phyloP scores from a whole-genome alignment of 2,888 invertebrate species.

The Ophioninae sp. region DNA sequence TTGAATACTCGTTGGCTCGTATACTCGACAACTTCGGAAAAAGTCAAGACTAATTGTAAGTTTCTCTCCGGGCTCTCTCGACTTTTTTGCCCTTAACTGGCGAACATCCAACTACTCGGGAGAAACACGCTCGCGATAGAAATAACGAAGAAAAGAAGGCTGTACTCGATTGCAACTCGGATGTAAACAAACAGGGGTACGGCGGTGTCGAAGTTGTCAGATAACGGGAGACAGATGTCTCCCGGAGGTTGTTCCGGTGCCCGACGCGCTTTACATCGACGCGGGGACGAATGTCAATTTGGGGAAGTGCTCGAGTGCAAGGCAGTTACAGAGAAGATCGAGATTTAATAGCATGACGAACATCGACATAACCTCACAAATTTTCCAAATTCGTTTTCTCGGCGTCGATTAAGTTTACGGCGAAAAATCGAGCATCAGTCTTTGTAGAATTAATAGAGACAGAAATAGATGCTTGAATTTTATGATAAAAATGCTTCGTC shows the following conservation, averaged over 20 bases:
- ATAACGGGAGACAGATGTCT: background rate
- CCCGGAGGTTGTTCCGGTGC: background rate
- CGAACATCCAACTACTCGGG: slow-evolving; percentile 18
- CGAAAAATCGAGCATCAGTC: too few species aligned
- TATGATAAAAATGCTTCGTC: too few species aligned
- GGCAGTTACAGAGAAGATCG: too few species aligned
- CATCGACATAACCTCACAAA: too few species aligned
- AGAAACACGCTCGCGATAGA: background rate
- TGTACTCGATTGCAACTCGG: background rate
- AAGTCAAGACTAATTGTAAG: slow-evolving; percentile 8
- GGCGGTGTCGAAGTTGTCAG: background rate
- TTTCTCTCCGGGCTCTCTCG: slow-evolving; percentile 3
- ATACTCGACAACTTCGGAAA: slow-evolving; percentile 13
- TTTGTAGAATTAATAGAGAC: too few species aligned
- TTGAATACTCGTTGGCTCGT: slow-evolving; percentile 48
- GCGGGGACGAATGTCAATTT: background rate
- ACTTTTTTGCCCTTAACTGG: slow-evolving; percentile 17
- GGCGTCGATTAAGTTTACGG: too few species aligned
- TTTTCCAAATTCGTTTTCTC: too few species aligned
- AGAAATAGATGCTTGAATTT: too few species aligned
- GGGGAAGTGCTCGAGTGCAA: background rate
- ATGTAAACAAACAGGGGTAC: background rate
- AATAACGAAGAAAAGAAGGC: background rate
- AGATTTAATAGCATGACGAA: too few species aligned
- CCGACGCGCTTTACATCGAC: background rate